Evolutionary conservation across 2,797 vertebrate genomes (phyloP).

Genomic region (Epinephelus awoara): DNA sequence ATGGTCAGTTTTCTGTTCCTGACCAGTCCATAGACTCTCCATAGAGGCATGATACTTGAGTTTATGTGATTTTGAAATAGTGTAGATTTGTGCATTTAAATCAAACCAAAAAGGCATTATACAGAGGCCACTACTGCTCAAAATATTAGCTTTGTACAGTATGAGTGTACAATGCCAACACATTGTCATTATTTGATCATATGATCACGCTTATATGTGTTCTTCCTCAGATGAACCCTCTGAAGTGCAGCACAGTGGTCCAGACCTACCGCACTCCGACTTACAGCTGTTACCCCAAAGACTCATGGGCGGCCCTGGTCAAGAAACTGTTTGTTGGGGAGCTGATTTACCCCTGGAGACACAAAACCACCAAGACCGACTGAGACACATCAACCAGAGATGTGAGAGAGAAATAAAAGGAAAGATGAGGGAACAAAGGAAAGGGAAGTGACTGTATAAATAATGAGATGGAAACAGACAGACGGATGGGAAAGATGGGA

Average conservation of each 20-base stretch:
- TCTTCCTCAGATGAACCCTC: slow-evolving; percentile 91
- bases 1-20: no score
- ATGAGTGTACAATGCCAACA: no score
- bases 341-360: slow-evolving; percentile 97
- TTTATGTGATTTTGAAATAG: no score
- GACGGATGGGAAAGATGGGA: neutral
- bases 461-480: slow-evolving; percentile 27
- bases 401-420: neutral
- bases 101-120: no score
- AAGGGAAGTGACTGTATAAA: slow-evolving; percentile 51
- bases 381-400: slow-evolving; percentile 69
- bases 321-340: slow-evolving; percentile 96
- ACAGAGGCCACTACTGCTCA: no score
- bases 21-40: no score
- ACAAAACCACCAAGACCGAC: slow-evolving; percentile 91
- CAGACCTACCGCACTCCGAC: slow-evolving; percentile 91
- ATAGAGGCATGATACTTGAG: no score
- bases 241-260: slow-evolving; percentile 86
- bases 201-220: neutral
- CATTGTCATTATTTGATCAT: neutral
- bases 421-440: slow-evolving; percentile 1
- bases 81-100: no score
- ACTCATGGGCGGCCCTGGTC: slow-evolving; percentile 92
- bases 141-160: no score
- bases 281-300: slow-evolving; percentile 92